Conservation (phyloP, 2,888 invertebrate species). For the Phaonia tiefii region DNA sequence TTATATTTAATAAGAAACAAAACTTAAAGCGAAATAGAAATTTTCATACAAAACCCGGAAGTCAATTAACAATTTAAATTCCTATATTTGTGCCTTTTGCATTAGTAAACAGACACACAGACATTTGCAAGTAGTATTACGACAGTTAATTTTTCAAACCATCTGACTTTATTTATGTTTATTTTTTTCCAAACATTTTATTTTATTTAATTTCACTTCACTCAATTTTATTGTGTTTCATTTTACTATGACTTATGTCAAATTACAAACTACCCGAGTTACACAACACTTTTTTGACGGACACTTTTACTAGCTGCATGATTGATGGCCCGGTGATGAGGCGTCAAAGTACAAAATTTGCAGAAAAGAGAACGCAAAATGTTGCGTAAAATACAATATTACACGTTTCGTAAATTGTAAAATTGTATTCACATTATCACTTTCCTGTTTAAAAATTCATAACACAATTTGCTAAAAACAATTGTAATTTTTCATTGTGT, state of each 20-base stretch:
- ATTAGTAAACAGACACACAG: background rate
- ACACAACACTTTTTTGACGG: constrained; percentile 28
- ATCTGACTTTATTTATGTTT: background rate
- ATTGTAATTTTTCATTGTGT: constrained; percentile 20
- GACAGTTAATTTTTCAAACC: background rate
- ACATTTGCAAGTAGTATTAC: background rate
- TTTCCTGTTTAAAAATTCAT: constrained; percentile 51
- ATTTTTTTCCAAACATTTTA: constrained; percentile 21
- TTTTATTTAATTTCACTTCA: constrained; percentile 13
- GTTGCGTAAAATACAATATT: too few species aligned
- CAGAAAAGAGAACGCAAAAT: constrained; percentile 9
- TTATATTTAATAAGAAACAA: constrained; percentile 21
- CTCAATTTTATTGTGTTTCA: background rate
- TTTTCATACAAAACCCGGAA: constrained; percentile 60
- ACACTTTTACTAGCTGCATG: constrained; percentile 53
- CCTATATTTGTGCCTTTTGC: background rate
- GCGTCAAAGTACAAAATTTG: constrained; percentile 14
- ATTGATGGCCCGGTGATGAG: constrained; percentile 43
- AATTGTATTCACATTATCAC: background rate
- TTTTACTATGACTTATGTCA: constrained; percentile 10
- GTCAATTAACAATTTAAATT: constrained; percentile 52
- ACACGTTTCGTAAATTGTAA: too few species aligned
- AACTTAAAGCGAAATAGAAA: background rate
- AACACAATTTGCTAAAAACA: constrained; percentile 46
- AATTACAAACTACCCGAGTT: constrained; percentile 47